phyloP scores from a whole-genome alignment of 2,797 vertebrate genomes.

The Anolis apletophallus region DNA sequence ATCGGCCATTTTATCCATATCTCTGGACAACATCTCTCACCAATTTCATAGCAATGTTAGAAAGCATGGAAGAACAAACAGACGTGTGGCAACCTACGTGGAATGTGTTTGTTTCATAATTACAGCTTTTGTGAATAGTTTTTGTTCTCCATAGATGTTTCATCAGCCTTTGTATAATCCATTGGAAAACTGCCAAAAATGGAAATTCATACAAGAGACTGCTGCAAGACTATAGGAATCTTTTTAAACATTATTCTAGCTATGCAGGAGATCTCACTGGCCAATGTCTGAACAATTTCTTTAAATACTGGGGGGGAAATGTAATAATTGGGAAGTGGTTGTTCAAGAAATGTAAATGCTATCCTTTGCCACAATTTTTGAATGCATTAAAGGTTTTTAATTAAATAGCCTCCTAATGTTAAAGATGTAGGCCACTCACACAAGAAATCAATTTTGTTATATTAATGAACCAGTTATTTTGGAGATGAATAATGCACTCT shows the following conservation, averaged over 20 bases:
- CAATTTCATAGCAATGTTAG: neutral
- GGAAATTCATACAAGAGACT: constrained; percentile 50
- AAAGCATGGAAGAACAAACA: neutral
- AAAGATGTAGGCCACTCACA: neutral
- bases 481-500: neutral
- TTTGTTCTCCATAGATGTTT: constrained; percentile 38
- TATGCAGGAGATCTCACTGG: constrained; percentile 40
- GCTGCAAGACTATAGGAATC: constrained; percentile 31
- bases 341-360: constrained; percentile 42
- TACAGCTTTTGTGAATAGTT: constrained; percentile 25
- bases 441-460: neutral
- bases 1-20: neutral
- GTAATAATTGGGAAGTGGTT: constrained; percentile 38
- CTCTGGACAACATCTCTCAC: neutral
- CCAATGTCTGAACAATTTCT: constrained; percentile 52
- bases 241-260: constrained; percentile 42
- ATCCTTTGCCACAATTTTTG: constrained; percentile 8
- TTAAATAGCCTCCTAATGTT: constrained; percentile 41
- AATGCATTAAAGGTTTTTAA: constrained; percentile 35
- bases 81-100: neutral
- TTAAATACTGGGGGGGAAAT: constrained; percentile 50
- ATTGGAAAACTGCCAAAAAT: constrained; percentile 45
- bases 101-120: constrained; percentile 37
- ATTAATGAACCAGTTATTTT: constrained; percentile 9
- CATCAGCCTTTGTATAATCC: constrained; percentile 53